phyloP scores from a whole-genome alignment of 2,113 vertebrate species.

The Spheniscus mendiculus region DNA sequence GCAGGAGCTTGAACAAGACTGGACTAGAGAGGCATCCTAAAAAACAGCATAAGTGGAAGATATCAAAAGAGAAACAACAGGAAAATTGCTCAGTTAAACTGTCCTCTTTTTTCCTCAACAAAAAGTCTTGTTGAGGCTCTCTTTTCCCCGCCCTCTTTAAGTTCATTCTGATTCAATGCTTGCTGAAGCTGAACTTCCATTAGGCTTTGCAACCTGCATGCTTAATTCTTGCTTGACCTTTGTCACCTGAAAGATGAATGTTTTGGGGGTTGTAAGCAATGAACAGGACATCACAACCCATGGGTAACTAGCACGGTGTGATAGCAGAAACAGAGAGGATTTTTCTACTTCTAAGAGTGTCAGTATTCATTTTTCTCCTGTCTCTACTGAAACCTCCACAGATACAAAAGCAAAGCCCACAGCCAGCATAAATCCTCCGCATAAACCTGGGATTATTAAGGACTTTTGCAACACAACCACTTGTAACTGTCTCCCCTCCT shows the following conservation, averaged over 20 bases:
- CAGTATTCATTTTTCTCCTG: neutral
- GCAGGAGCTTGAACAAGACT: neutral
- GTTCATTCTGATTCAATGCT: neutral
- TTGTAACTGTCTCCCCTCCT: neutral
- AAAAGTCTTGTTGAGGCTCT: neutral
- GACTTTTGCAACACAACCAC: neutral
- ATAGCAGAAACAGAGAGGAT: neutral
- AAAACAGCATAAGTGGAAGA: neutral
- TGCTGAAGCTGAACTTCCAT: neutral
- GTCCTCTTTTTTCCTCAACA: neutral
- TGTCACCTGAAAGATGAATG: neutral
- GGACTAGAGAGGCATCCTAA: neutral
- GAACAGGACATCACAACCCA: neutral
- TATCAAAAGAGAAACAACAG: neutral
- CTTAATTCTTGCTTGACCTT: neutral
- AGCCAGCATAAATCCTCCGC: neutral
- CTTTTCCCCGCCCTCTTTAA: neutral
- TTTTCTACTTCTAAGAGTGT: neutral
- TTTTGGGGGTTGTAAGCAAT: neutral
- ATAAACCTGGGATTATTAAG: neutral
- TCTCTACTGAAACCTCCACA: neutral
- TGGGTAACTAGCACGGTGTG: neutral
- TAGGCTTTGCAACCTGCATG: neutral
- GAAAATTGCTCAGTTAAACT: neutral
- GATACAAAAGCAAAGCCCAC: neutral